Evolutionary conservation across 2,797 vertebrate species (phyloP), one percentile per base, ranked within the genome.

Genomic region (Microcaecilia unicolor): DNA sequence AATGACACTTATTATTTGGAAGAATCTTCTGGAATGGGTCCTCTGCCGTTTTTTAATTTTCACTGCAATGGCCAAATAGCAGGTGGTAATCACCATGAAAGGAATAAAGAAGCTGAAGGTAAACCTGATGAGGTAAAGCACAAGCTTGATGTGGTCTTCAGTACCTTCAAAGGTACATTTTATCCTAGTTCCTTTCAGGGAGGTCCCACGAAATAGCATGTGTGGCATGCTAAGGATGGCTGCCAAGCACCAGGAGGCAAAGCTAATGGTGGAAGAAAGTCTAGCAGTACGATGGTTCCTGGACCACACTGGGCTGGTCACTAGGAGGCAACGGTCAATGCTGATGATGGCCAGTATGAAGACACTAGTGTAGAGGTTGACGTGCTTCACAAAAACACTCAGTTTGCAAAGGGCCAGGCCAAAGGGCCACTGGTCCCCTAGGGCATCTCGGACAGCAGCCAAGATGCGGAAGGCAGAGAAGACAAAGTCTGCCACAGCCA

Each of bases 371-470:
- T 89, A 94, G 83, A 93, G 86, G 67, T 92, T 93, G 21, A 93
- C 74, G 37, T 88, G 90, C 2, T 72, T 76, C 0, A 91, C 46
- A 3, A 83, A 76, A 59, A 76, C 90, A 74, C 89, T 91, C 20
- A 92, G 41, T 37, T 91, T 93, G 64, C 90, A 94, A 74, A 93
- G 80, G 28, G 93, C 85, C 29, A 67, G 86, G 6, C 91, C 88
- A 6, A 93, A 93, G 0, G 85, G 83, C 91, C 91, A 94, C 60
- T 92, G 84, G 58, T 92, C 91, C n/a, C n/a, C n/a, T n/a, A n/a
- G n/a, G n/a, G n/a, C n/a, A n/a, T n/a, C n/a, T n/a, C n/a, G n/a
- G n/a, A n/a, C n/a, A n/a, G n/a, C n/a, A n/a, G n/a, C n/a, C n/a
- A n/a, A 70, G 1, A 90, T 89, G 31, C 94, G 72, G 43, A 90